These are phyloP conservation scores for Sebastes nivosus DNA, from an alignment of 2,797 vertebrate genomes.

Conservation along the genomic window DNA sequence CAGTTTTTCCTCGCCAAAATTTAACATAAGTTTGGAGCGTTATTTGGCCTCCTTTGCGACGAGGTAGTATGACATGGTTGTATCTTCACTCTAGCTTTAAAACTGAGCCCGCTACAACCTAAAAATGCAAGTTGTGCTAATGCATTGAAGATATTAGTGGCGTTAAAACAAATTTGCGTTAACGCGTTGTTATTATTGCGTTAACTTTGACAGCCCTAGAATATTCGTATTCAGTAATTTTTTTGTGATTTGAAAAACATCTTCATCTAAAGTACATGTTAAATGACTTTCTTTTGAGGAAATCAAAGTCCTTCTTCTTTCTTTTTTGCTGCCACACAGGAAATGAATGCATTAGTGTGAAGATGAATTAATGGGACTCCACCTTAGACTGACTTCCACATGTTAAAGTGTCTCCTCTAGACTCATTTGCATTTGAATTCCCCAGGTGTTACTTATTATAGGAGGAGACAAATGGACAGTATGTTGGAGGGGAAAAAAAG, in stretches of 20 bases:
- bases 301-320: not conserved
- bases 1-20: too few relatives aligned
- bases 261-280: not conserved
- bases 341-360: slow-evolving; percentile 5
- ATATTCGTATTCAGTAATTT: not conserved
- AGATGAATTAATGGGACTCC: slow-evolving; percentile 16
- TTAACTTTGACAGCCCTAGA: too few relatives aligned
- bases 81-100: too few relatives aligned
- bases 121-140: too few relatives aligned
- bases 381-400: slow-evolving; percentile 1
- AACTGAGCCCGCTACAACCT: too few relatives aligned
- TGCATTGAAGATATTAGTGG: too few relatives aligned
- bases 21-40: too few relatives aligned
- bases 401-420: slow-evolving; percentile 6
- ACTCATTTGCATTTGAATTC: slow-evolving; percentile 42
- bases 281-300: not conserved
- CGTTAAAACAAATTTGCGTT: too few relatives aligned
- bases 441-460: slow-evolving; percentile 19
- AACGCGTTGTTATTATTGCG: too few relatives aligned
- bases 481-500: not conserved
- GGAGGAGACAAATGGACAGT: slow-evolving; percentile 38
- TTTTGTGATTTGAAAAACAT: not conserved
- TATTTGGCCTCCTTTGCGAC: too few relatives aligned
- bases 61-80: too few relatives aligned
- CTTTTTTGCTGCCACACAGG: not conserved